These are phyloP conservation scores for Schrankia costaestrigalis DNA, from an alignment of 2,888 invertebrate species.

Conservation along the genomic window DNA sequence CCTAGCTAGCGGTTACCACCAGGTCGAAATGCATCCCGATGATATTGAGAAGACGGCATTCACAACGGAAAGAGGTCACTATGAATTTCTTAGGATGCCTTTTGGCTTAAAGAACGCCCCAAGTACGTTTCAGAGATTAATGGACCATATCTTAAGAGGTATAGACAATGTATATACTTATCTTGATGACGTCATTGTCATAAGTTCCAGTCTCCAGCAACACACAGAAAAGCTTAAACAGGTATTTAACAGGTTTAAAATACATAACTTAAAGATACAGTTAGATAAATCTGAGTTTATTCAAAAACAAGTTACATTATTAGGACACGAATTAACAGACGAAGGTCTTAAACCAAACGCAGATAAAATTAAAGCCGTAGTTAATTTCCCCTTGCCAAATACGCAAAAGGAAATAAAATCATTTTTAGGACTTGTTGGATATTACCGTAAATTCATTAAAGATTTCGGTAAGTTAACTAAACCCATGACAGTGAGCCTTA, in stretches of 20 bases:
- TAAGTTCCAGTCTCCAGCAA: background rate
- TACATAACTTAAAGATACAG: conserved; percentile 3
- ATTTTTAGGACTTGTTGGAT: too few relatives aligned
- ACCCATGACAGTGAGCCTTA: too few relatives aligned
- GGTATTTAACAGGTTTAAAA: conserved; percentile 4
- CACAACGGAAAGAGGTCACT: conserved; percentile 1
- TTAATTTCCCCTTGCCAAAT: too few relatives aligned
- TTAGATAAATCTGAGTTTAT: conserved; percentile 6
- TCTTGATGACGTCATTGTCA: conserved; percentile 3
- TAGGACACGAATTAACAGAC: conserved; percentile 3
- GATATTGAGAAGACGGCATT: conserved; percentile 3
- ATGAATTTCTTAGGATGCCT: conserved; percentile 15
- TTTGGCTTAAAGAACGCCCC: conserved; percentile 6
- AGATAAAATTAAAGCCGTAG: too few relatives aligned
- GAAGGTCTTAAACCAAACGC: background rate
- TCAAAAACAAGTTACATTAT: conserved; percentile 4
- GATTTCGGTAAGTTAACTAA: too few relatives aligned
- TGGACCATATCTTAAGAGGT: conserved; percentile 3
- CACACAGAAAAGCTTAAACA: conserved; percentile 3
- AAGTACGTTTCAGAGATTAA: conserved; percentile 1
- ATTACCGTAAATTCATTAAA: too few relatives aligned
- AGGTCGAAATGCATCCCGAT: conserved; percentile 7
- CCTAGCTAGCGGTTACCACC: conserved; percentile 12
- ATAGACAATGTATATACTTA: too few relatives aligned
- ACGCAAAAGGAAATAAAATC: too few relatives aligned